phyloP scores from a whole-genome alignment of 64 coral and sea anemone genomes.

The Trachythela sp. region DNA sequence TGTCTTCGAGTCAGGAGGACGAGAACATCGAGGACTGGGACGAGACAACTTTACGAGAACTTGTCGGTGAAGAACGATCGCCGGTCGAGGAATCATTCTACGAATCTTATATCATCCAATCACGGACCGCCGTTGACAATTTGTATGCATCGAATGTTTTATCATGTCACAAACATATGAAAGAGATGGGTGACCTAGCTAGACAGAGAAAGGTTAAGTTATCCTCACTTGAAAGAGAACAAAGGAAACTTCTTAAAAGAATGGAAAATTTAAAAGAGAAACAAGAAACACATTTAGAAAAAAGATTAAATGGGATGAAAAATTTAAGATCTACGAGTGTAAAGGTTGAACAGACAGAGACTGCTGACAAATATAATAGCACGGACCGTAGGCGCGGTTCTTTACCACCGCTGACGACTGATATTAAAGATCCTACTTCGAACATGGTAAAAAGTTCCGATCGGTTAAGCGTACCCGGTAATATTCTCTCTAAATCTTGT shows the following conservation, averaged over 20 bases:
- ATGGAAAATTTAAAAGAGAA: background rate
- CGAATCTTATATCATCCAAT: constrained; percentile 88
- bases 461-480: too few species aligned
- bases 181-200: constrained; percentile 72
- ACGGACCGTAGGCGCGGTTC: too few species aligned
- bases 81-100: constrained; percentile 85
- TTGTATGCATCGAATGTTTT: constrained; percentile 92
- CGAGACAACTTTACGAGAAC: constrained; percentile 15
- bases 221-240: background rate
- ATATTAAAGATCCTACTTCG: too few species aligned
- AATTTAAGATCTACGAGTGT: background rate
- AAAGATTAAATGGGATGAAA: background rate
- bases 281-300: background rate
- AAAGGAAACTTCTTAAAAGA: background rate
- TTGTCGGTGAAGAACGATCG: constrained; percentile 63
- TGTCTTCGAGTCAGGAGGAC: background rate
- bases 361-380: background rate
- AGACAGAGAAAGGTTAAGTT: constrained; percentile 52
- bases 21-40: background rate
- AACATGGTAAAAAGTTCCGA: too few species aligned
- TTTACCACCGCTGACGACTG: too few species aligned
- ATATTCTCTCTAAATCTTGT: too few species aligned
- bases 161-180: constrained; percentile 72
- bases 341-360: background rate
- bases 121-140: constrained; percentile 73